Conservation (phyloP, 2,888 invertebrate genomes). For the Drosophila subquinaria region DNA sequence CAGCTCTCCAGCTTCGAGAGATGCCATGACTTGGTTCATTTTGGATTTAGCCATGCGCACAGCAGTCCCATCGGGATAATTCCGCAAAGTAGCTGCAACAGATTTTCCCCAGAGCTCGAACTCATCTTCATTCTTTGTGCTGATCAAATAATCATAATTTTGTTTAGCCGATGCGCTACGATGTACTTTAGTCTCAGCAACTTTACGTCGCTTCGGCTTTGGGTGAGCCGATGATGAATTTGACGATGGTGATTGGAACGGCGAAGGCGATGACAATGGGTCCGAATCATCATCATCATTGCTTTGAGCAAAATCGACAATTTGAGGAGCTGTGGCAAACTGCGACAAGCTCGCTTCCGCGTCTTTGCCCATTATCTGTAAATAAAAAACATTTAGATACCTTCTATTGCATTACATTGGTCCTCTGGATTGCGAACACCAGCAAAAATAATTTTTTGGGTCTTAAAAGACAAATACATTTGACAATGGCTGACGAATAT, state of each 20-base stretch:
- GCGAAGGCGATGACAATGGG: neutral
- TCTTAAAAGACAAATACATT: neutral
- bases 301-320: neutral
- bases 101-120: slow-evolving; percentile 7
- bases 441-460: neutral
- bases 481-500: no score
- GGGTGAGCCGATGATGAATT: neutral
- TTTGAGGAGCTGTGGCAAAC: neutral
- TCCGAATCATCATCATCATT: slow-evolving; percentile 2
- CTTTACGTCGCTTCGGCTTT: neutral
- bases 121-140: neutral
- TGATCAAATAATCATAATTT: neutral
- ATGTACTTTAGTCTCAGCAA: neutral
- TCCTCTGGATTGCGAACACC: neutral
- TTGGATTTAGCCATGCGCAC: slow-evolving; percentile 11
- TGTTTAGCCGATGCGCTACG: neutral
- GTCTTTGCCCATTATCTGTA: neutral
- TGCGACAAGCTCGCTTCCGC: neutral
- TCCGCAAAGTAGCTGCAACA: slow-evolving; percentile 2
- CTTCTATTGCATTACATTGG: neutral
- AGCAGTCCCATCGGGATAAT: neutral
- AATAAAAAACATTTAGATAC: neutral
- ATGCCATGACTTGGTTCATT: slow-evolving; percentile 9
- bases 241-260: neutral
- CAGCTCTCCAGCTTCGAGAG: slow-evolving; percentile 9